Evolutionary conservation across 64 coral and sea anemone species (phyloP).

Genomic region (Stichodactyla mertensii): DNA sequence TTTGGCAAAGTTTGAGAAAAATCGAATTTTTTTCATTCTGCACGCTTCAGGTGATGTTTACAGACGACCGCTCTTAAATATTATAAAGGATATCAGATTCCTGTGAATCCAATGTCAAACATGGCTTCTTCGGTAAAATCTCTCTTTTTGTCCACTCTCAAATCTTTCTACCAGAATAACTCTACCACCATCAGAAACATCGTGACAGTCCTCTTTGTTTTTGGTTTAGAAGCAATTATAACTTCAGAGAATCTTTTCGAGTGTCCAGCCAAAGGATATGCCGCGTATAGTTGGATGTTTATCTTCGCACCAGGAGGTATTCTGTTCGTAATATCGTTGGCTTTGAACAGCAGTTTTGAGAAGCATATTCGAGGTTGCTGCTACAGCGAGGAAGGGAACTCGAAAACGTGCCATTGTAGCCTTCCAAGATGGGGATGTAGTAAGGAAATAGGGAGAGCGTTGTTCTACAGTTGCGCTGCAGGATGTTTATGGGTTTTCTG

Average conservation of each 20-base stretch:
- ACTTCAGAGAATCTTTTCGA: constrained; percentile 38
- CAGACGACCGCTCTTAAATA: too few relatives aligned
- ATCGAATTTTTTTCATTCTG: too few relatives aligned
- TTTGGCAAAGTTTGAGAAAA: too few relatives aligned
- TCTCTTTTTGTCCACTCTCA: too few relatives aligned
- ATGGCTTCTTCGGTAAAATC: too few relatives aligned
- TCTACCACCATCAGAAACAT: too few relatives aligned
- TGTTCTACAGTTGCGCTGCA: constrained; percentile 50
- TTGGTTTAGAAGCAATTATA: too few relatives aligned
- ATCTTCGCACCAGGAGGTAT: constrained; percentile 49
- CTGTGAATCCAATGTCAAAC: too few relatives aligned
- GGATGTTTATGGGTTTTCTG: constrained; percentile 78
- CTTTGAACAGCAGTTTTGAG: constrained; percentile 60
- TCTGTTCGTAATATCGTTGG: constrained; percentile 53
- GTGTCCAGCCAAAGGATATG: constrained; percentile 51
- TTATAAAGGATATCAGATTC: too few relatives aligned
- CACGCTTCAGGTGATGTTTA: too few relatives aligned
- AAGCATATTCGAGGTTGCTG: constrained; percentile 68
- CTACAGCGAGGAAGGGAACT: constrained; percentile 24
- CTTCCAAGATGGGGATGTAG: constrained; percentile 67
- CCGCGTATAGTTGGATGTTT: constrained; percentile 50
- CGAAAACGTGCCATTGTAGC: constrained; percentile 35
- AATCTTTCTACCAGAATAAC: too few relatives aligned
- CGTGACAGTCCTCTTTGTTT: too few relatives aligned
- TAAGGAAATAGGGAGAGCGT: constrained; percentile 31